phyloP scores from a whole-genome alignment of 2,113 vertebrate genomes.

The Crotalus horridus region DNA sequence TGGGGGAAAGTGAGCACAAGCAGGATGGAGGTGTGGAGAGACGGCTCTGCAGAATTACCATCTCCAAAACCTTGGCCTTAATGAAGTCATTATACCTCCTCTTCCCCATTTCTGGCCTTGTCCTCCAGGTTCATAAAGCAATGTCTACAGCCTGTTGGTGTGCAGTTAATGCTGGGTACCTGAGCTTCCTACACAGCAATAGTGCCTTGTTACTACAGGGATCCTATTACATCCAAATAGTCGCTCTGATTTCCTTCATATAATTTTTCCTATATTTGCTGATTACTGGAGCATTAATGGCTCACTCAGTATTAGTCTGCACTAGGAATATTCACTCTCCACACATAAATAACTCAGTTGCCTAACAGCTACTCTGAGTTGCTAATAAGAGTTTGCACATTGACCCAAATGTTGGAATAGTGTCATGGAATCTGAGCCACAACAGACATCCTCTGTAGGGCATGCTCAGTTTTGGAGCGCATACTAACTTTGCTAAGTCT shows the following conservation, averaged over 20 bases:
- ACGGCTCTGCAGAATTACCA: background rate
- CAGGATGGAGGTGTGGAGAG: no score
- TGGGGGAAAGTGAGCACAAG: background rate
- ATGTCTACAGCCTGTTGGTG: background rate
- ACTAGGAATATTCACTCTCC: background rate
- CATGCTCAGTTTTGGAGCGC: no score
- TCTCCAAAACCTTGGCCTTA: constrained; percentile 6
- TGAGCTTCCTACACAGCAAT: background rate
- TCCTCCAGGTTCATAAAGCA: constrained; percentile 11
- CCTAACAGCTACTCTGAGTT: background rate
- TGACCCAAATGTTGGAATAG: background rate
- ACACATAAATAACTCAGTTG: background rate
- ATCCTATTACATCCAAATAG: background rate
- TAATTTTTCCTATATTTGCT: background rate
- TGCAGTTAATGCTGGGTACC: constrained; percentile 6
- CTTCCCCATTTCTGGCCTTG: background rate
- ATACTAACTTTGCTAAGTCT: background rate
- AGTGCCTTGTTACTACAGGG: background rate
- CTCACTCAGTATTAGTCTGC: background rate
- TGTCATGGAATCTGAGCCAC: no score
- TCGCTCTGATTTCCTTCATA: background rate
- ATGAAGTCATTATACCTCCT: background rate
- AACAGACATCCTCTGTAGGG: no score
- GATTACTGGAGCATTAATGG: background rate
- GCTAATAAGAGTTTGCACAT: background rate